These are phyloP conservation scores for Papilio xuthus DNA, from an alignment of 1,140 invertebrate genomes.

Conservation along the genomic window DNA sequence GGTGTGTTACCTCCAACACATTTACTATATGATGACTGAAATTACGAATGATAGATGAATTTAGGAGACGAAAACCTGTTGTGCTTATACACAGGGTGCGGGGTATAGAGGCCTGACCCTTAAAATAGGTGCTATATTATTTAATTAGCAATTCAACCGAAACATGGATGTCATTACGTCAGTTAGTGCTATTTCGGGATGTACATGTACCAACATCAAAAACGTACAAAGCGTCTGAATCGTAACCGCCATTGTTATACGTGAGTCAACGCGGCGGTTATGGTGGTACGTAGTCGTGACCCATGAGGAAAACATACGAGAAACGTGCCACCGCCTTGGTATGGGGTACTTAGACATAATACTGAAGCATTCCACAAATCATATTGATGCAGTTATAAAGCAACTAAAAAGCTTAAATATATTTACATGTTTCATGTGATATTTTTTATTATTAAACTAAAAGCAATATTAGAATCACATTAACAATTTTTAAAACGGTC, in stretches of 20 bases:
- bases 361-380: background rate
- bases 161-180: background rate
- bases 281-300: slow-evolving; percentile 29
- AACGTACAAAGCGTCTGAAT: slow-evolving; percentile 12
- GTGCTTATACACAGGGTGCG: too few relatives aligned
- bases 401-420: too few relatives aligned
- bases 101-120: too few relatives aligned
- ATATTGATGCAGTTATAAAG: too few relatives aligned
- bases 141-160: background rate
- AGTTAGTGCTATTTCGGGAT: slow-evolving; percentile 4
- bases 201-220: background rate
- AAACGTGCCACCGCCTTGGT: slow-evolving; percentile 7
- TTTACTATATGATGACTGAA: too few relatives aligned
- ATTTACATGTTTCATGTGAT: too few relatives aligned
- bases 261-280: slow-evolving; percentile 31
- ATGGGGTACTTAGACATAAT: slow-evolving; percentile 9
- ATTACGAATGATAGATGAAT: too few relatives aligned
- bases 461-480: too few relatives aligned
- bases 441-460: too few relatives aligned
- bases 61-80: too few relatives aligned
- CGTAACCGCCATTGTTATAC: slow-evolving; percentile 31
- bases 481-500: too few relatives aligned
- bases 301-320: slow-evolving; percentile 33
- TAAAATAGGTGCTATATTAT: background rate
- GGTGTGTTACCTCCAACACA: too few relatives aligned